These are phyloP conservation scores for Tarsius wallacei DNA, from an alignment of 2,797 vertebrate species.

Conservation along the genomic window DNA sequence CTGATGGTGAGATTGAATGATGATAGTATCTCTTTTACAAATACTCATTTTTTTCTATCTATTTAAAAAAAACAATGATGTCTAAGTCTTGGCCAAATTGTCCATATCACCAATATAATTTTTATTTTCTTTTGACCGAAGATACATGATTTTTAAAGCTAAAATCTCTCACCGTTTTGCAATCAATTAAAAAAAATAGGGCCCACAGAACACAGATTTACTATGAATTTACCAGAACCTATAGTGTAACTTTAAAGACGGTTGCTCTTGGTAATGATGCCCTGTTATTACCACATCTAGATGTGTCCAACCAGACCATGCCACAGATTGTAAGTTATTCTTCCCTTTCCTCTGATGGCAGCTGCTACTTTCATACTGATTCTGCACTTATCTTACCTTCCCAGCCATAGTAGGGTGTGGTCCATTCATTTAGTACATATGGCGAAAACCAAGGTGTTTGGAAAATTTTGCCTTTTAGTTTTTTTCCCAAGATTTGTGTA, in stretches of 20 bases:
- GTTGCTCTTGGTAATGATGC: not conserved
- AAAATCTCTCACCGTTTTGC: not conserved
- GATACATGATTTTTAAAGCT: not conserved
- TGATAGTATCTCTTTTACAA: conserved; percentile 16
- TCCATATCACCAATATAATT: not conserved
- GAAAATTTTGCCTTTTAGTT: not conserved
- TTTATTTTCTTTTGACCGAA: conserved; percentile 35
- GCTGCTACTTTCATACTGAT: not conserved
- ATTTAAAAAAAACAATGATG: not conserved
- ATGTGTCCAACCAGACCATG: not conserved
- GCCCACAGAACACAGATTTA: not conserved
- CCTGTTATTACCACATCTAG: not conserved
- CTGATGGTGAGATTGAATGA: not conserved
- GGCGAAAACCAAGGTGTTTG: not conserved
- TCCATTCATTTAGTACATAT: not conserved
- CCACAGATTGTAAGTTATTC: not conserved
- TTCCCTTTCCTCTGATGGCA: not conserved
- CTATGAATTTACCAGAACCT: not conserved
- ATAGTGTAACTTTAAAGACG: not conserved
- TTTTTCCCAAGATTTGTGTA: conserved; percentile 9
- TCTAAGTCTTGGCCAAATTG: not conserved
- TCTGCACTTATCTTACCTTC: not conserved
- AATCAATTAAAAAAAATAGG: conserved; percentile 23
- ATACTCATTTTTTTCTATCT: not conserved
- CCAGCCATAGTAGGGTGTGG: not conserved